Evolutionary conservation across 2,797 vertebrate species (phyloP).

Genomic region (Spondyliosoma cantharus): DNA sequence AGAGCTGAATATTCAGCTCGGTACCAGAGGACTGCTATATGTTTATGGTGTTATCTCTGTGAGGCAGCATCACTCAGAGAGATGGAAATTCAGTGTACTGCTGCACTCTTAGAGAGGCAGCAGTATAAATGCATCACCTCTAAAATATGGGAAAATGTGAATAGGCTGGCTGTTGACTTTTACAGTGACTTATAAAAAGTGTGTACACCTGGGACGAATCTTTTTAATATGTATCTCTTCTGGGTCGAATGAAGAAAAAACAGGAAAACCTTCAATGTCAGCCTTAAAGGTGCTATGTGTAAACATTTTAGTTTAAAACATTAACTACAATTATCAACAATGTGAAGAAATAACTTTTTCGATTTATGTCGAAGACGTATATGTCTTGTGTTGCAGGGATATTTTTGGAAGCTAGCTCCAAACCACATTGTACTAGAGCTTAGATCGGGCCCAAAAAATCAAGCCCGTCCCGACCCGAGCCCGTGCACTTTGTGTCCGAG

Average conservation of each 20-base stretch:
- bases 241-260: conserved; percentile 7
- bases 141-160: conserved; percentile 40
- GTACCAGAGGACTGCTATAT: conserved; percentile 47
- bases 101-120: conserved; percentile 19
- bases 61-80: conserved; percentile 54
- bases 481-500: too few species aligned
- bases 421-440: too few species aligned
- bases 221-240: conserved; percentile 7
- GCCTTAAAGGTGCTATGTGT: too few species aligned
- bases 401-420: too few species aligned
- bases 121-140: conserved; percentile 29
- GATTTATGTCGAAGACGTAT: too few species aligned
- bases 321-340: too few species aligned
- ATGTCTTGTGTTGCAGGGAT: too few species aligned
- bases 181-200: conserved; percentile 17
- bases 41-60: conserved; percentile 59
- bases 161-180: conserved; percentile 30
- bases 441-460: too few species aligned
- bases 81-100: conserved; percentile 44
- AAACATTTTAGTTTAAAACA: too few species aligned
- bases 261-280: neutral
- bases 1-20: conserved; percentile 27
- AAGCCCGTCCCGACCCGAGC: too few species aligned
- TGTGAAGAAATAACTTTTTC: too few species aligned
- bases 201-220: conserved; percentile 10